Evolutionary conservation across 2,888 invertebrate genomes (phyloP).

Genomic region (Pristionchus exspectatus): DNA sequence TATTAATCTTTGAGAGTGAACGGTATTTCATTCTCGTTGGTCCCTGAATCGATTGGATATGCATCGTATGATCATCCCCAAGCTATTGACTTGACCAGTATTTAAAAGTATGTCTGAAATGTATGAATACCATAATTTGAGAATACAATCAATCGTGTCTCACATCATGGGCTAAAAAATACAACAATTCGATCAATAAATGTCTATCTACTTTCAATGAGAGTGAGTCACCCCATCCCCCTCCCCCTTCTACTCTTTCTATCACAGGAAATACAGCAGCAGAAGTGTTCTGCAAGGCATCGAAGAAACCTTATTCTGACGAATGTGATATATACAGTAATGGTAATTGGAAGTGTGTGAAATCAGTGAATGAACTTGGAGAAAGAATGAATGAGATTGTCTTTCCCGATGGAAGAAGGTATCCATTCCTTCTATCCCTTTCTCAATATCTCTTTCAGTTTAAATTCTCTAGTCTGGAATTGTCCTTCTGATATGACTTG

Average conservation of each 20-base stretch:
- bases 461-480: neutral
- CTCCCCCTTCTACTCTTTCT: neutral
- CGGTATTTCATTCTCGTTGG: neutral
- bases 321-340: neutral
- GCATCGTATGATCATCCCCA: neutral
- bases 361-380: neutral
- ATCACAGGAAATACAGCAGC: neutral
- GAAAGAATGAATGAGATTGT: neutral
- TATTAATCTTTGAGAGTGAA: neutral
- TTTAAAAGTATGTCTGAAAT: neutral
- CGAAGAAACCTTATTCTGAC: neutral
- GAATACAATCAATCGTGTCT: conserved; percentile 16
- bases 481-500: neutral
- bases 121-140: neutral
- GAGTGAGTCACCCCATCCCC: neutral
- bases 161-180: neutral
- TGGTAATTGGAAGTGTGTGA: neutral
- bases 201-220: neutral
- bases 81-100: neutral
- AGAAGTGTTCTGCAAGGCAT: neutral
- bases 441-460: neutral
- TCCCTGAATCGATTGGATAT: neutral
- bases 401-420: conserved; percentile 31
- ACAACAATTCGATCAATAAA: neutral
- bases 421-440: too few relatives aligned